Evolutionary conservation across 2,113 vertebrate species (phyloP).

Genomic region (Oceanites oceanicus): DNA sequence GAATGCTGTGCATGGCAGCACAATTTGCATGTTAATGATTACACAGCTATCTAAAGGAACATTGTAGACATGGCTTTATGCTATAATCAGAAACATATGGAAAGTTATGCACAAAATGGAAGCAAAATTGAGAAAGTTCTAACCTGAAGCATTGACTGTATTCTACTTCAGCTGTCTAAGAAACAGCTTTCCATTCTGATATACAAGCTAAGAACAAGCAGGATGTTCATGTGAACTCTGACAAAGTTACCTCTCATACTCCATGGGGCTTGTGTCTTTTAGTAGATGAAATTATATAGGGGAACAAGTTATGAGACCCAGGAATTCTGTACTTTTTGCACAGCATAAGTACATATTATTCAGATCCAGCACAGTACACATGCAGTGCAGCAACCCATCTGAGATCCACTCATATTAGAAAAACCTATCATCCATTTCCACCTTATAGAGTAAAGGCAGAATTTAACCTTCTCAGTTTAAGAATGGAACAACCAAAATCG

Average conservation of each 20-base stretch:
- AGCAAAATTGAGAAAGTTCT: background rate
- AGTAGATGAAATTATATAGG: background rate
- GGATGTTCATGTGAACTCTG: background rate
- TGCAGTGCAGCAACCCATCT: background rate
- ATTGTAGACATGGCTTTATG: background rate
- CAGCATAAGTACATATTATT: background rate
- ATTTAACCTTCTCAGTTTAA: background rate
- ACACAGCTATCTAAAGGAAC: background rate
- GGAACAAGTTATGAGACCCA: background rate
- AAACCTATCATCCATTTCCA: background rate
- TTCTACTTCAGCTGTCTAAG: background rate
- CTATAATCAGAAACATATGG: background rate
- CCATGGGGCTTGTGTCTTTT: background rate
- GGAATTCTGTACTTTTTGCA: background rate
- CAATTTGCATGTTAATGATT: background rate
- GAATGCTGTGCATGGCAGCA: background rate
- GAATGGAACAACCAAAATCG: background rate
- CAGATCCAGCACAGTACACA: background rate
- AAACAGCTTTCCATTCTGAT: background rate
- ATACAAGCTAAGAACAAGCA: background rate
- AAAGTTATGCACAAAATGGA: background rate
- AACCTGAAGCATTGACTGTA: background rate
- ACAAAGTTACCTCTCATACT: background rate
- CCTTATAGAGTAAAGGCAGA: background rate
- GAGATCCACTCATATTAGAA: background rate